Evolutionary conservation across 35 echinoderm and acorn worm genomes (phyloP).

Genomic region (Hemicentrotus pulcherrimus): DNA sequence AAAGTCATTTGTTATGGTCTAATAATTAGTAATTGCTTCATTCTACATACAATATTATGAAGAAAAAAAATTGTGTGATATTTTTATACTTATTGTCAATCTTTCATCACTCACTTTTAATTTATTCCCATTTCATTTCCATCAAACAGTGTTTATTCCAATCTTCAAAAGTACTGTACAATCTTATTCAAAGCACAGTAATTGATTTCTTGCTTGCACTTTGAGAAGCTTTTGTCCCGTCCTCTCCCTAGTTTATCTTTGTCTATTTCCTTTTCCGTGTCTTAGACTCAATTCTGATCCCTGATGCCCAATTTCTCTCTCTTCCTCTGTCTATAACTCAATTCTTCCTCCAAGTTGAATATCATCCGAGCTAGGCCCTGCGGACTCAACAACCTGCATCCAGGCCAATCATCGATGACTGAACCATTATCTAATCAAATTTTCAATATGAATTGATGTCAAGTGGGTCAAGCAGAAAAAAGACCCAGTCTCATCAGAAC

Average conservation of each 20-base stretch:
- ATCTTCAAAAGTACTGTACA: background rate
- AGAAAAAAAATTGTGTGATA: too few species aligned
- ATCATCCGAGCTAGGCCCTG: background rate
- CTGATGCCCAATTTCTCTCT: background rate
- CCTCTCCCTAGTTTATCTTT: background rate
- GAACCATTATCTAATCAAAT: background rate
- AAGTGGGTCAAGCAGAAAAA: background rate
- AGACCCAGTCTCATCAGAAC: background rate
- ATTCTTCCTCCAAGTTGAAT: background rate
- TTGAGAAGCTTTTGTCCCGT: background rate
- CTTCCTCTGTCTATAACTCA: background rate
- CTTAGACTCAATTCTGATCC: background rate
- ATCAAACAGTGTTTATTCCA: background rate
- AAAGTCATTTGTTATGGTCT: too few species aligned
- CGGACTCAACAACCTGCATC: background rate
- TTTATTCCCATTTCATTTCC: background rate
- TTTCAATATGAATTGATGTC: background rate
- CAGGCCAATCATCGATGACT: background rate
- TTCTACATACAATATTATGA: too few species aligned
- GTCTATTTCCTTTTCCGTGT: background rate
- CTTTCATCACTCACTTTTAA: background rate
- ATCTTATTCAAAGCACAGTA: background rate
- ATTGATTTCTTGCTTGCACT: background rate
- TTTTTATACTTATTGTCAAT: too few species aligned
- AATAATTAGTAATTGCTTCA: too few species aligned